Evolutionary conservation across 2,113 vertebrate genomes (phyloP).

Genomic region (Paradoxurus hermaphroditus): DNA sequence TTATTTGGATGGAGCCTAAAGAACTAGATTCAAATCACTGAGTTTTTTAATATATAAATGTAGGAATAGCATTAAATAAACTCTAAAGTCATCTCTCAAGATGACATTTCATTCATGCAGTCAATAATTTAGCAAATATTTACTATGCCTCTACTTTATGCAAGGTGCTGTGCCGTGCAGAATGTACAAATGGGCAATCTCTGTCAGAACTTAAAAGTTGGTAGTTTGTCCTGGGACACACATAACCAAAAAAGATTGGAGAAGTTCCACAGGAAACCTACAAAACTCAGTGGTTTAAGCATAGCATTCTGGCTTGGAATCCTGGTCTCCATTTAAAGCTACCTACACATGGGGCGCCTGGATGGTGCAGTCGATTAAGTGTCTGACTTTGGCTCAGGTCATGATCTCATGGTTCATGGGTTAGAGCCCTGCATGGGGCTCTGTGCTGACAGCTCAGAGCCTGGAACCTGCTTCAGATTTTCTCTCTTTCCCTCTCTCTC

Average conservation of each 20-base stretch:
- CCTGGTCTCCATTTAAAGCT: neutral
- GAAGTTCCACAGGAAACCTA: neutral
- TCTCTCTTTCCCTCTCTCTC: too few species aligned
- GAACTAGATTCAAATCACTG: neutral
- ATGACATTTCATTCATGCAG: neutral
- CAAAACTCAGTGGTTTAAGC: neutral
- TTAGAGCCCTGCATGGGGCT: too few species aligned
- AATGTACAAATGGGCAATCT: neutral
- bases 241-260: neutral
- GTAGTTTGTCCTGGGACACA: neutral
- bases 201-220: neutral
- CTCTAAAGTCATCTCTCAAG: neutral
- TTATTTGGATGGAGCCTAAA: neutral
- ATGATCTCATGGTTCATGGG: too few species aligned
- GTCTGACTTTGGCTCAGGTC: too few species aligned
- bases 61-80: neutral
- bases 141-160: neutral
- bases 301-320: neutral
- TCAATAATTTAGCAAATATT: neutral
- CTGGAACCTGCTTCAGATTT: too few species aligned
- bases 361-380: too few species aligned
- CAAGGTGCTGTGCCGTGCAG: neutral
- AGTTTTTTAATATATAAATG: neutral
- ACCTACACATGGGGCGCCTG: too few species aligned
- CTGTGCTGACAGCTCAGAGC: too few species aligned